Conservation (phyloP, 1,140 invertebrate species). For the Spodoptera frugiperda region DNA sequence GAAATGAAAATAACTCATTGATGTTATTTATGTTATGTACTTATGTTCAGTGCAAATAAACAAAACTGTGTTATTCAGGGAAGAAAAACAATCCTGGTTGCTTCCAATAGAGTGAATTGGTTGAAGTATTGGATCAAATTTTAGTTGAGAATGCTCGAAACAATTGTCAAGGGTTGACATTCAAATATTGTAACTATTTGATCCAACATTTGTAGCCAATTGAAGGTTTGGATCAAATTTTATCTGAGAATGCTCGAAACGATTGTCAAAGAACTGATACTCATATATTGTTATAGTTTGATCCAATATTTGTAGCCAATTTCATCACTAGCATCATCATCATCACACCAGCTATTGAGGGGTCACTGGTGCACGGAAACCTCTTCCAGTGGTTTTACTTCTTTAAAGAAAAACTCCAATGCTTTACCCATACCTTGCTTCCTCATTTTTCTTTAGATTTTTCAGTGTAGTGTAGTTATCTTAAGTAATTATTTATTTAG, state of each 20-base stretch:
- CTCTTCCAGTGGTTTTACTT: no score
- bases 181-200: neutral
- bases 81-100: neutral
- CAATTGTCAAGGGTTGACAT: neutral
- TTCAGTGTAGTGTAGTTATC: neutral
- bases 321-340: neutral
- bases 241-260: neutral
- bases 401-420: no score
- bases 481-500: neutral
- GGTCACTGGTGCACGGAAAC: no score
- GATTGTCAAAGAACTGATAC: neutral
- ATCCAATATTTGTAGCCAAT: neutral
- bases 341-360: no score
- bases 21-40: no score
- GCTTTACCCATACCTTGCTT: slow-evolving; percentile 1
- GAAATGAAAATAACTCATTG: no score
- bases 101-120: neutral
- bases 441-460: neutral
- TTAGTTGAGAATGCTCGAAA: neutral
- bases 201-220: neutral
- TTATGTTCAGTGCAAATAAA: neutral
- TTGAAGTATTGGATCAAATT: neutral
- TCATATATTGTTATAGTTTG: neutral
- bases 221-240: neutral
- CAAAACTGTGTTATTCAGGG: neutral